phyloP scores from a whole-genome alignment of 2,113 vertebrate species.

The Sula dactylatra region DNA sequence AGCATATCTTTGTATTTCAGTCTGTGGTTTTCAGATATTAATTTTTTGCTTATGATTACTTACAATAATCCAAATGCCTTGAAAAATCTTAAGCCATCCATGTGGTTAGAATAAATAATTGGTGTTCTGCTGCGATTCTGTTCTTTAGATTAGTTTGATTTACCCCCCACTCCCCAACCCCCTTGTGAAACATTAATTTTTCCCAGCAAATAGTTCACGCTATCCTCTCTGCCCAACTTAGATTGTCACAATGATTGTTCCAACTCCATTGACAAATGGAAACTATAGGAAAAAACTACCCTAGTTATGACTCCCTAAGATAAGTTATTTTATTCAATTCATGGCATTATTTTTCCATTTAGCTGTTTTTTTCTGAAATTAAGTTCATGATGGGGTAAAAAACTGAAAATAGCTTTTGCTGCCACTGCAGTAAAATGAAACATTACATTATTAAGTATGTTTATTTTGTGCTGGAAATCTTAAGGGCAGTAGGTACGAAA shows the following conservation, averaged over 20 bases:
- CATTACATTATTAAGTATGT: not conserved
- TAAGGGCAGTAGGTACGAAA: not conserved
- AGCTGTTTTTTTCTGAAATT: not conserved
- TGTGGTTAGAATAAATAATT: not conserved
- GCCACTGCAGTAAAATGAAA: not conserved
- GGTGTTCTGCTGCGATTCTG: not conserved
- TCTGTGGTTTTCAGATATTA: not conserved
- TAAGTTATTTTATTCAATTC: not conserved
- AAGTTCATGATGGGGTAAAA: not conserved
- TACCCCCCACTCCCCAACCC: not conserved
- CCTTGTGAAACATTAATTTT: not conserved
- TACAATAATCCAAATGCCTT: not conserved
- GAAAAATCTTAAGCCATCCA: not conserved
- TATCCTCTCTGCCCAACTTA: not conserved
- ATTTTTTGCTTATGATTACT: not conserved
- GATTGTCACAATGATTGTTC: not conserved
- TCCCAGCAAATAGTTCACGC: not conserved
- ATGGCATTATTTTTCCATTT: not conserved
- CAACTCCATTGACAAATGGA: not conserved
- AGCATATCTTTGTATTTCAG: not conserved
- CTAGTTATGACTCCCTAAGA: not conserved
- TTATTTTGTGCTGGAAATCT: constrained; percentile 6
- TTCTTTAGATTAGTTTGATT: not conserved
- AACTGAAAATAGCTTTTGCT: not conserved
- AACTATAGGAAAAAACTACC: not conserved